Evolutionary conservation across 2,113 vertebrate species (phyloP).

Genomic region (Mus spicilegus): DNA sequence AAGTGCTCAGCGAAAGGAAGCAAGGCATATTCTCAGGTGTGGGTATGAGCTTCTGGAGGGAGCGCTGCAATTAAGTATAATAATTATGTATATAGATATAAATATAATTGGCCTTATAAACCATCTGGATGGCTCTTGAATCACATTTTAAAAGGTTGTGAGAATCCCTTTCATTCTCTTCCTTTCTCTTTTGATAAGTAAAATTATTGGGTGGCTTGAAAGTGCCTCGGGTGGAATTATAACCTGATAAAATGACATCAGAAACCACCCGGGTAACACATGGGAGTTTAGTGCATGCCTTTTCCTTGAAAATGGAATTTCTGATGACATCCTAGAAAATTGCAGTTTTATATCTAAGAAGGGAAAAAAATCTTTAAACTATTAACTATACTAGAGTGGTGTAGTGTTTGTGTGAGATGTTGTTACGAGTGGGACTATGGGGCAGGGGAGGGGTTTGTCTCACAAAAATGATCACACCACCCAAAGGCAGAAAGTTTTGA

Average conservation of each 20-base stretch:
- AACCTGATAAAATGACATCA: neutral
- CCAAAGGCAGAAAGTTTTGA: neutral
- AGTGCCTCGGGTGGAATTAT: neutral
- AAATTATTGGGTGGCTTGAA: neutral
- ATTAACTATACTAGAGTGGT: neutral
- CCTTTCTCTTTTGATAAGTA: neutral
- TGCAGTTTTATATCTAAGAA: neutral
- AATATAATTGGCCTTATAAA: too few species aligned
- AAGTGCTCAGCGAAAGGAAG: neutral
- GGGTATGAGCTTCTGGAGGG: neutral
- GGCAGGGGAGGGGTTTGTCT: neutral
- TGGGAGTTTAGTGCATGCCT: neutral
- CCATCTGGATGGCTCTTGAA: neutral
- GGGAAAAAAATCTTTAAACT: neutral
- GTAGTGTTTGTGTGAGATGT: neutral
- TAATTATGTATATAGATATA: too few species aligned
- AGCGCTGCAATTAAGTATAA: neutral
- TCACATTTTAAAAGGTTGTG: neutral
- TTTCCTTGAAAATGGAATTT: neutral
- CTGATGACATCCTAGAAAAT: neutral
- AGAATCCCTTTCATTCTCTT: neutral
- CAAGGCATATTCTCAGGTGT: neutral
- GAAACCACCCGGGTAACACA: neutral
- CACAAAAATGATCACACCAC: neutral
- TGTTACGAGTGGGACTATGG: neutral